Conservation (phyloP, 2,113 vertebrate species). For the Menidia beryllina region DNA sequence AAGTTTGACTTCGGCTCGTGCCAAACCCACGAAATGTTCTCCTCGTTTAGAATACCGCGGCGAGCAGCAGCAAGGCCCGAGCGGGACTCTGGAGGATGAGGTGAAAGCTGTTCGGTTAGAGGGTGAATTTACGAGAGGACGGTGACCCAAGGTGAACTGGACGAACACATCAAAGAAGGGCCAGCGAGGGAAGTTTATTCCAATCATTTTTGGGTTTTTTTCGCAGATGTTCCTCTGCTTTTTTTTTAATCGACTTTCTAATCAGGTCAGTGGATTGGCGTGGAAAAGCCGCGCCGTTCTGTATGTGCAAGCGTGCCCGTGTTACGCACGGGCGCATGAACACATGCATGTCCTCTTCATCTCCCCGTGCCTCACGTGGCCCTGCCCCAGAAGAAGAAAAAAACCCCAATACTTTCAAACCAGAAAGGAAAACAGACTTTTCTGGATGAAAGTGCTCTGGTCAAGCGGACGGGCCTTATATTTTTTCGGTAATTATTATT, state of each 20-base stretch:
- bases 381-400: constrained; percentile 69
- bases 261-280: constrained; percentile 9
- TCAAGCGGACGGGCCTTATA: constrained; percentile 76
- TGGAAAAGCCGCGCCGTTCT: constrained; percentile 13
- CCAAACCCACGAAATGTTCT: constrained; percentile 87
- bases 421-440: constrained; percentile 79
- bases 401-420: constrained; percentile 74
- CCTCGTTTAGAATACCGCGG: constrained; percentile 79
- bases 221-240: not conserved
- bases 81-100: constrained; percentile 65
- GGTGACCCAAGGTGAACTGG: constrained; percentile 70
- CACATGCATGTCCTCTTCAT: constrained; percentile 50
- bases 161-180: constrained; percentile 58
- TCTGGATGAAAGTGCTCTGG: constrained; percentile 81
- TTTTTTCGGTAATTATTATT: constrained; percentile 84
- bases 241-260: constrained; percentile 7
- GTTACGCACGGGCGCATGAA: constrained; percentile 10
- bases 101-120: constrained; percentile 62
- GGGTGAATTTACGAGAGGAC: constrained; percentile 78
- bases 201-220: too few species aligned
- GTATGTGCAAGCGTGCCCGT: not conserved
- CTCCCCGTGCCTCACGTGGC: constrained; percentile 66
- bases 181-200: constrained; percentile 67
- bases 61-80: constrained; percentile 70
- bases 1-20: constrained; percentile 79